phyloP scores from a whole-genome alignment of 2,888 invertebrate species.

The Venusia cambrica region DNA sequence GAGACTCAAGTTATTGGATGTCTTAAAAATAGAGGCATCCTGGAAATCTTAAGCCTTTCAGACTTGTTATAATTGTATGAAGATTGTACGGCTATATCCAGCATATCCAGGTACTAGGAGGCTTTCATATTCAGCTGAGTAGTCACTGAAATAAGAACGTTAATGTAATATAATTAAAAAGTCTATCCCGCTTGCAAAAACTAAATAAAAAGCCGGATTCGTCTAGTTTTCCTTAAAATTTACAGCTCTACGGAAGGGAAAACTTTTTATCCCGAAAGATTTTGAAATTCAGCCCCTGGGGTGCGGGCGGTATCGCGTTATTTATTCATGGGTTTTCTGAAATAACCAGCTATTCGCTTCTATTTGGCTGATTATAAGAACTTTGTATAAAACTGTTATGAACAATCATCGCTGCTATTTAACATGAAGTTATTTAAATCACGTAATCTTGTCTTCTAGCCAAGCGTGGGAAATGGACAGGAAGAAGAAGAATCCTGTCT shows the following conservation, averaged over 20 bases:
- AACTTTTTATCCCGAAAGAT: slow-evolving; percentile 72
- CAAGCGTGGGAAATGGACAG: no score
- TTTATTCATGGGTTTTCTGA: slow-evolving; percentile 70
- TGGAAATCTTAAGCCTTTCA: no score
- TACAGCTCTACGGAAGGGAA: slow-evolving; percentile 41
- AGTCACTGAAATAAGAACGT: no score
- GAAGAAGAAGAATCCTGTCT: no score
- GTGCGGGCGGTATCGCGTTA: slow-evolving; percentile 58
- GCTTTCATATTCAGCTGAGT: no score
- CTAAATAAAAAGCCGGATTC: slow-evolving; percentile 8
- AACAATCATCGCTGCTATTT: slow-evolving; percentile 19
- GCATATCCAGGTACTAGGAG: no score
- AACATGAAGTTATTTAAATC: slow-evolving; percentile 7
- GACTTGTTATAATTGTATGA: no score
- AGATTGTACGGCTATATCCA: no score
- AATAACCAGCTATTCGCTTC: slow-evolving; percentile 41
- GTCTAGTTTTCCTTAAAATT: slow-evolving; percentile 7
- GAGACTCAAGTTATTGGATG: no score
- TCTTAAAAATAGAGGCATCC: no score
- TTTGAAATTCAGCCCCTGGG: slow-evolving; percentile 60
- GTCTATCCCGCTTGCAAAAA: no score
- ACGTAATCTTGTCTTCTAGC: slow-evolving; percentile 5
- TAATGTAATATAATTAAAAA: no score
- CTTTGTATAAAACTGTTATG: slow-evolving; percentile 29
- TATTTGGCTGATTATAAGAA: slow-evolving; percentile 39